A percentile compares a stretch with the other conserved stretches of the same genome.
Conservation (phyloP, 2,113 vertebrate species). For the Odobenus rosmarus region DNA sequence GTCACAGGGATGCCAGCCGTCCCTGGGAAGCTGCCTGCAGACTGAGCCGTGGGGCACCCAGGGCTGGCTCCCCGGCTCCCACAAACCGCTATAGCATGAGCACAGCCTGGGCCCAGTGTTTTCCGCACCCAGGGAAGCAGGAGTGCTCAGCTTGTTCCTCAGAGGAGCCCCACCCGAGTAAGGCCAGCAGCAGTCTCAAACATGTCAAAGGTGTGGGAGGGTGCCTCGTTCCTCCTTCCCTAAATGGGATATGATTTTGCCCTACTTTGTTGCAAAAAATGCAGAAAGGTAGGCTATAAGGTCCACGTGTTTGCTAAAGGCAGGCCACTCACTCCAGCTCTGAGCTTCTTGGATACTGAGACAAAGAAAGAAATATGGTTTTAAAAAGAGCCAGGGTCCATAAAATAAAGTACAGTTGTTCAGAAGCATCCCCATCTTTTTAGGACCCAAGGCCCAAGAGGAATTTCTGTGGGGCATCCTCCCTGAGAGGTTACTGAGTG, state of each 20-base stretch:
- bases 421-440: neutral
- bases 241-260: neutral
- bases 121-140: neutral
- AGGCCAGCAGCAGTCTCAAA: neutral
- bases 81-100: rapidly evolving
- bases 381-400: neutral
- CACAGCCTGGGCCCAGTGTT: rapidly evolving
- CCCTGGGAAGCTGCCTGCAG: neutral
- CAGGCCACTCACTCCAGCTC: neutral
- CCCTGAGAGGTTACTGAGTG: neutral
- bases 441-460: neutral
- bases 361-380: neutral
- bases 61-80: no score
- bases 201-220: neutral
- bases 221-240: neutral
- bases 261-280: neutral
- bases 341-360: neutral
- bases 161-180: neutral
- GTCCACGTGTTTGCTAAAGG: neutral
- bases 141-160: neutral
- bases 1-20: neutral
- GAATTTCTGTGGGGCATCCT: neutral
- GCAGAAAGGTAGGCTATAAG: neutral
- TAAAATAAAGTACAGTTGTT: neutral
- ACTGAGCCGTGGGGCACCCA: neutral